phyloP scores from a whole-genome alignment of 2,888 invertebrate genomes.

The Patella ulyssiponensis region DNA sequence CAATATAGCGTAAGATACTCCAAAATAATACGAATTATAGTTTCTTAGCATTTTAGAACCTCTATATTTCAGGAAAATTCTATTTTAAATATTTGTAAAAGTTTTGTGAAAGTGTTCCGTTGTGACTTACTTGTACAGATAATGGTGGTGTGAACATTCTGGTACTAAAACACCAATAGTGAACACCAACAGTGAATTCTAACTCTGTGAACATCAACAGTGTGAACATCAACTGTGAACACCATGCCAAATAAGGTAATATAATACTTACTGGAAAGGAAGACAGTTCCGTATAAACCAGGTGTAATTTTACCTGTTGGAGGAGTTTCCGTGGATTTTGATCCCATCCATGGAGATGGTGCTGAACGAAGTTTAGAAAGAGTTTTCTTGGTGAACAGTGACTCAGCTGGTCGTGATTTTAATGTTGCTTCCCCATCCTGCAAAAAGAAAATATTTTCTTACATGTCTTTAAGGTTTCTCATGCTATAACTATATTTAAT shows the following conservation, averaged over 20 bases:
- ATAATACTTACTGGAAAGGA: slow-evolving; percentile 36
- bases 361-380: not conserved
- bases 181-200: not conserved
- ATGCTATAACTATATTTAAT: too few relatives aligned
- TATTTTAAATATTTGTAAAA: too few relatives aligned
- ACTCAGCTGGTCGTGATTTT: not conserved
- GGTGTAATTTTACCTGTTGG: slow-evolving; percentile 26
- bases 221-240: not conserved
- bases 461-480: too few relatives aligned
- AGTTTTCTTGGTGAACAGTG: not conserved
- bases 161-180: not conserved
- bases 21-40: too few relatives aligned
- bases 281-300: slow-evolving; percentile 28
- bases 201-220: slow-evolving; percentile 1
- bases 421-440: not conserved
- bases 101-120: too few relatives aligned
- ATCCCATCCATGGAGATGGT: not conserved
- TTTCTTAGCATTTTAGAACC: too few relatives aligned
- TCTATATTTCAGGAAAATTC: too few relatives aligned
- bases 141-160: not conserved
- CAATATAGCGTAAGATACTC: too few relatives aligned
- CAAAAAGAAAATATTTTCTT: not conserved
- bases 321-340: not conserved
- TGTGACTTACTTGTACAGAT: too few relatives aligned
- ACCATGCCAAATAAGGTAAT: not conserved